phyloP scores from a whole-genome alignment of 2,113 vertebrate genomes.

The Vidua macroura region DNA sequence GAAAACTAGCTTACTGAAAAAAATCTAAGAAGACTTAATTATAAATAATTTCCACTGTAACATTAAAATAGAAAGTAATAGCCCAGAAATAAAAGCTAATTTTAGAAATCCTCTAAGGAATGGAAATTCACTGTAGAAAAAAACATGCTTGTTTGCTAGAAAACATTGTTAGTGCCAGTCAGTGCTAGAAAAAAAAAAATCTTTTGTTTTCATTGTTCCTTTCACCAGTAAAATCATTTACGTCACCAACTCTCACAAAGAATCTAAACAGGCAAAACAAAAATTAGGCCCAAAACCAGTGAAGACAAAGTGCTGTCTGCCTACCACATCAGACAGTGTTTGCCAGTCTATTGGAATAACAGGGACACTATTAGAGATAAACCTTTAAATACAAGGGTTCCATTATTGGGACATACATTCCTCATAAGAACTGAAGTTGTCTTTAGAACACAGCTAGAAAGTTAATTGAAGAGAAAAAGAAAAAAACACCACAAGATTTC shows the following conservation, averaged over 20 bases:
- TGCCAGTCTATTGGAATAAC: not conserved
- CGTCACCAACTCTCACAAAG: constrained; percentile 14
- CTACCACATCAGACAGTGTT: not conserved
- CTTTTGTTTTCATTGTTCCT: constrained; percentile 43
- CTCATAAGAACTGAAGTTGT: not conserved
- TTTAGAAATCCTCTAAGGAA: not conserved
- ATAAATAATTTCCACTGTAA: not conserved
- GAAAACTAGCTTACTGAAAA: not conserved
- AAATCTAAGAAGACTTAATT: not conserved
- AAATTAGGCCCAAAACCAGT: not conserved
- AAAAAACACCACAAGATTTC: not conserved
- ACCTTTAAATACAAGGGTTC: not conserved
- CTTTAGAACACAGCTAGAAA: not conserved
- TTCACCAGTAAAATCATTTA: not conserved
- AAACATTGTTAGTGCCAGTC: constrained; percentile 22
- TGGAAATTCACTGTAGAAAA: not conserved
- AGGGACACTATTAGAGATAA: not conserved
- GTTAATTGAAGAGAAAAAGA: not conserved
- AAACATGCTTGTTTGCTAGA: not conserved
- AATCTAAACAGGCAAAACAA: not conserved
- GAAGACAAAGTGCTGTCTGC: not conserved
- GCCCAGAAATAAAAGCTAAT: not conserved
- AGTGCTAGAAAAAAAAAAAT: not conserved
- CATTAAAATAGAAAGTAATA: not conserved
- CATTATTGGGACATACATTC: not conserved